A percentile compares a stretch with the other conserved stretches of the same genome.
Evolutionary conservation across 2,113 vertebrate species (phyloP).

Genomic region (Brienomyrus brachyistius): DNA sequence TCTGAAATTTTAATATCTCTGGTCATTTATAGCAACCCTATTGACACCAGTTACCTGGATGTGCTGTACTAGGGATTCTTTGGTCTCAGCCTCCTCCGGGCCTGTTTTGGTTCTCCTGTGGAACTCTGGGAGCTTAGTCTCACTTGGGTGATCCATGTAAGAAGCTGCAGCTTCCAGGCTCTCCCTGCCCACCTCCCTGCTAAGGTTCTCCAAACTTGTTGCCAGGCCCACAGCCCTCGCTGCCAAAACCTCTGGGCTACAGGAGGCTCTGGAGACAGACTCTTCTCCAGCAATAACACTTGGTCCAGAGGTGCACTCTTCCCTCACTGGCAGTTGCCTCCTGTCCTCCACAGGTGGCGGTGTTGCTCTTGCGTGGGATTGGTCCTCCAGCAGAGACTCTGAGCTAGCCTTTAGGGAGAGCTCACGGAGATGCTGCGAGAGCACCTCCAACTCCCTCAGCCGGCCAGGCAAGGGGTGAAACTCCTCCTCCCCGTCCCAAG

Average conservation of each 20-base stretch:
- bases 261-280: neutral
- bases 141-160: slow-evolving; percentile 44
- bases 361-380: slow-evolving; percentile 19
- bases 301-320: neutral
- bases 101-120: slow-evolving; percentile 28
- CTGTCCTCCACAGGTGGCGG: slow-evolving; percentile 14
- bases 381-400: slow-evolving; percentile 30
- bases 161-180: slow-evolving; percentile 31
- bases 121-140: slow-evolving; percentile 26
- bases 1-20: neutral
- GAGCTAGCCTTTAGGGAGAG: slow-evolving; percentile 46
- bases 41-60: neutral
- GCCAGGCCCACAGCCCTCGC: slow-evolving; percentile 6
- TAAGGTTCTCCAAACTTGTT: slow-evolving; percentile 26
- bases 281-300: neutral
- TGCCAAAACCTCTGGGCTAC: slow-evolving; percentile 2
- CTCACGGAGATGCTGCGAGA: slow-evolving; percentile 64
- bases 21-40: neutral
- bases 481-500: slow-evolving; percentile 68
- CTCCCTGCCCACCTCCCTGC: slow-evolving; percentile 17
- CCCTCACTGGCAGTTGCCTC: neutral
- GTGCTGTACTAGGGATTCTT: slow-evolving; percentile 65
- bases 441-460: slow-evolving; percentile 67
- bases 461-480: slow-evolving; percentile 72
- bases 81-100: slow-evolving; percentile 23